Conservation (phyloP, 2,888 invertebrate species). For the Tillus elongatus region DNA sequence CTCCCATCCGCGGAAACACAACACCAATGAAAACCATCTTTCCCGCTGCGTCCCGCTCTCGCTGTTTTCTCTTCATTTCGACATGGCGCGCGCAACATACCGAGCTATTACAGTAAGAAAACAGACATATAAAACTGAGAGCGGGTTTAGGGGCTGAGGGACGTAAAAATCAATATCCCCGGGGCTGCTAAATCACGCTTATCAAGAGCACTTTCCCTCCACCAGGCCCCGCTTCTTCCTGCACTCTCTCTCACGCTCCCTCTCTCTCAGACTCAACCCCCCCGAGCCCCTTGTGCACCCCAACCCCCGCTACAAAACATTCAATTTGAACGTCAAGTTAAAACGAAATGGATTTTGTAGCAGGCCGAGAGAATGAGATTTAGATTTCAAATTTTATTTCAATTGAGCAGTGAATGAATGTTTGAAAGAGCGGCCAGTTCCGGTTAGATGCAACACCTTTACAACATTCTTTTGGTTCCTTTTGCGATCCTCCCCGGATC, state of each 20-base stretch:
- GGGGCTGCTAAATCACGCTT: constrained; percentile 69
- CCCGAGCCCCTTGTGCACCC: constrained; percentile 23
- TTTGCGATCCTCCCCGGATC: not conserved
- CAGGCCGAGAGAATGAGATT: constrained; percentile 44
- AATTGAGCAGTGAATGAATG: constrained; percentile 22
- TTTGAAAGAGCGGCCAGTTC: constrained; percentile 1
- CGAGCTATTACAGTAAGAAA: constrained; percentile 49
- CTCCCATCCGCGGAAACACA: constrained; percentile 37
- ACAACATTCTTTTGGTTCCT: too few relatives aligned
- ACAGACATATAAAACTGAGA: constrained; percentile 48
- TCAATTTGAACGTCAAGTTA: constrained; percentile 52
- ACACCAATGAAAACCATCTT: constrained; percentile 39
- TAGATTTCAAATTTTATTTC: constrained; percentile 42
- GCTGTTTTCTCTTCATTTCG: constrained; percentile 42
- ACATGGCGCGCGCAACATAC: constrained; percentile 42
- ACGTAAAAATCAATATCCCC: constrained; percentile 52
- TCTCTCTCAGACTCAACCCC: constrained; percentile 19
- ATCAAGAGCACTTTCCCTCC: constrained; percentile 46
- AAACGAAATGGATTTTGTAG: constrained; percentile 52
- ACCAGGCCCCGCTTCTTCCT: constrained; percentile 19
- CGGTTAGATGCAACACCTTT: too few relatives aligned
- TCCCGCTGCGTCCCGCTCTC: constrained; percentile 35
- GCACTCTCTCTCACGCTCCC: constrained; percentile 37
- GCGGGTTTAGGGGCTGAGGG: constrained; percentile 41
- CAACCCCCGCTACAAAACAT: constrained; percentile 45